These are phyloP conservation scores for Leptestheria dahalacensis DNA, from an alignment of 1,140 invertebrate species.

Conservation along the genomic window DNA sequence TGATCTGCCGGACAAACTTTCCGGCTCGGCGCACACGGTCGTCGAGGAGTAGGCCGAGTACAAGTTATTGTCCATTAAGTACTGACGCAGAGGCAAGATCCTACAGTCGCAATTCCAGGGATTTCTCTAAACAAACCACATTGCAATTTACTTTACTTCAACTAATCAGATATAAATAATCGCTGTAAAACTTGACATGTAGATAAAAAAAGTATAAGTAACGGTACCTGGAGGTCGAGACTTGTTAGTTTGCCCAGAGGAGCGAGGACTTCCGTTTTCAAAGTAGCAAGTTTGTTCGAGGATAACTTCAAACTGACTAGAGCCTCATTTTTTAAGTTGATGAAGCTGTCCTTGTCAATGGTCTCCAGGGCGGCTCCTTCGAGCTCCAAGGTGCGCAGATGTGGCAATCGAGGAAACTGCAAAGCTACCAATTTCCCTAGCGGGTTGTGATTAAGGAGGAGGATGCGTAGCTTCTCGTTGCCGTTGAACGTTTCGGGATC, in stretches of 20 bases:
- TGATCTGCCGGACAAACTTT: constrained; percentile 35
- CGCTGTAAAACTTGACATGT: too few relatives aligned
- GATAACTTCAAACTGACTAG: constrained; percentile 53
- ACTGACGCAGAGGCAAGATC: constrained; percentile 58
- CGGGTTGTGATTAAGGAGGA: constrained; percentile 54
- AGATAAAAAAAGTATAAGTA: too few relatives aligned
- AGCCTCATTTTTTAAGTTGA: constrained; percentile 35
- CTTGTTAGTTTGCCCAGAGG: constrained; percentile 54
- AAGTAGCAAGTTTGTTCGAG: constrained; percentile 45
- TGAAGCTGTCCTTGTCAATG: constrained; percentile 54
- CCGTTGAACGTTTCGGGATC: constrained; percentile 54
- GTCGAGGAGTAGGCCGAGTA: constrained; percentile 42
- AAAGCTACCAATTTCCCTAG: constrained; percentile 40
- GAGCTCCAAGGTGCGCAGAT: constrained; percentile 53
- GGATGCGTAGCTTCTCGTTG: constrained; percentile 50
- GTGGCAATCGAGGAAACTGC: constrained; percentile 53
- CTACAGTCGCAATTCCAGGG: constrained; percentile 78
- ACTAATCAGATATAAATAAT: too few relatives aligned
- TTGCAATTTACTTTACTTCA: background rate
- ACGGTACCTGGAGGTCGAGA: constrained; percentile 46
- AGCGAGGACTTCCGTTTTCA: constrained; percentile 49
- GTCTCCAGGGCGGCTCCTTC: constrained; percentile 53
- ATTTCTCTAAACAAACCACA: constrained; percentile 38
- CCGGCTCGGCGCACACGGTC: constrained; percentile 43
- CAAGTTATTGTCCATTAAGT: constrained; percentile 57